These are phyloP conservation scores for Tenthredo mesomela DNA, from an alignment of 2,888 invertebrate genomes.

Conservation along the genomic window DNA sequence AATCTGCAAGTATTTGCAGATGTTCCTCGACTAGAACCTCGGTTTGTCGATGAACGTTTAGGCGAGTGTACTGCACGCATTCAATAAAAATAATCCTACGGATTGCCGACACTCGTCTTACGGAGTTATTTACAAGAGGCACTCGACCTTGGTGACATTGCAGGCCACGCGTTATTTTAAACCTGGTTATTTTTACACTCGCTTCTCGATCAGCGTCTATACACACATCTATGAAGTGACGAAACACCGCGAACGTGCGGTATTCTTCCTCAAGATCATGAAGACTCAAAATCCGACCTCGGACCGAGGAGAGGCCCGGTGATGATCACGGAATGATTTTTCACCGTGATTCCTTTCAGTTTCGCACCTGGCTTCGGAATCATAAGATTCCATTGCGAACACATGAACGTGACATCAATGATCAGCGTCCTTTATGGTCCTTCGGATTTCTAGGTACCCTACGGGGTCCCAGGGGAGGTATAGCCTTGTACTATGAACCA, in stretches of 20 bases:
- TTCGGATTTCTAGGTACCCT: neutral
- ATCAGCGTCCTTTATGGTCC: neutral
- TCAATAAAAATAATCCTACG: conserved; percentile 26
- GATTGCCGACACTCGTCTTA: neutral
- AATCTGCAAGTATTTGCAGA: neutral
- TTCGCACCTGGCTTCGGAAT: neutral
- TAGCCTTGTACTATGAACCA: conserved; percentile 45
- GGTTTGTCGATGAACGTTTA: neutral
- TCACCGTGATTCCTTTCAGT: neutral
- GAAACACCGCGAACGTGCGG: neutral
- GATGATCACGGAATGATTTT: neutral
- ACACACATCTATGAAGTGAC: neutral
- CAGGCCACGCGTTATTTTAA: conserved; percentile 19
- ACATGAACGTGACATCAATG: neutral
- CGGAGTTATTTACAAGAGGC: conserved; percentile 46
- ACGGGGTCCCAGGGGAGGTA: neutral
- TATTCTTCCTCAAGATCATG: neutral
- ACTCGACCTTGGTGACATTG: conserved; percentile 50
- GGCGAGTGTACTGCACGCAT: neutral
- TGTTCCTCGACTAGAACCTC: neutral
- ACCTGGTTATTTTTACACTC: conserved; percentile 39
- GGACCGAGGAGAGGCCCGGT: neutral
- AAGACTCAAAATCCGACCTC: neutral
- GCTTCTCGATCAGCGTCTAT: neutral
- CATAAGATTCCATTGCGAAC: neutral